Percentiles rank a stretch among this genome's conserved stretches.
Evolutionary conservation across 2,113 vertebrate genomes (phyloP).

Genomic region (Lasiurus borealis): DNA sequence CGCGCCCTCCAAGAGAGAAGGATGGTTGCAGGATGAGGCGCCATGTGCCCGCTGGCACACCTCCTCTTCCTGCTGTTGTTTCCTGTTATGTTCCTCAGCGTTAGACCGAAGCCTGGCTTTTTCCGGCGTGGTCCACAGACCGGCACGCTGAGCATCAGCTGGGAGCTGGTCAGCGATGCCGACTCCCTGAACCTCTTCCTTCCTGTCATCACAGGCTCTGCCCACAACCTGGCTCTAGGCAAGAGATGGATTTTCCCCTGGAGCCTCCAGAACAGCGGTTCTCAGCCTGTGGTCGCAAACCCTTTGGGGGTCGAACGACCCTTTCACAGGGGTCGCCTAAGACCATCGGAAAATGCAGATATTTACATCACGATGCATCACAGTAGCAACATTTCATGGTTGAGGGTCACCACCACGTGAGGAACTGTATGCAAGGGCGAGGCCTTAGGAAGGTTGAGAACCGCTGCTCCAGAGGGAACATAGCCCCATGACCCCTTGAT

Average conservation of each 20-base stretch:
- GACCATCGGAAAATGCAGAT: too few species aligned
- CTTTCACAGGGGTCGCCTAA: too few species aligned
- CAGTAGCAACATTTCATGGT: too few species aligned
- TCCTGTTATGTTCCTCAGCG: not conserved
- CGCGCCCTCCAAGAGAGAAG: not conserved
- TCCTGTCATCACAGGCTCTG: not conserved
- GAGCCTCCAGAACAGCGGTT: too few species aligned
- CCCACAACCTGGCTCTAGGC: not conserved
- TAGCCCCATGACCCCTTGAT: not conserved
- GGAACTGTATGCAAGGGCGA: too few species aligned
- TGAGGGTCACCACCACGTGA: too few species aligned
- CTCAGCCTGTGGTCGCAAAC: too few species aligned
- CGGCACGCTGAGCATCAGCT: not conserved
- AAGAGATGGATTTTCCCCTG: not conserved
- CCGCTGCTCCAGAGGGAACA: not conserved
- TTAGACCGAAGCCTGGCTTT: not conserved
- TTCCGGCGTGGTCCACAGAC: not conserved
- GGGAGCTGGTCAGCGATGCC: not conserved
- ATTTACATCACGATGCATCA: too few species aligned
- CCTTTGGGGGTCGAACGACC: too few species aligned
- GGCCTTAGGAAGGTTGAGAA: too few species aligned
- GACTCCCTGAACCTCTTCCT: not conserved
- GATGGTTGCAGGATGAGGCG: not conserved
- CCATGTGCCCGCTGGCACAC: accelerated
- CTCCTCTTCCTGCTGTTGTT: not conserved